Percentiles rank a stretch among this genome's conserved stretches.
These are phyloP conservation scores for Sympetrum striolatum DNA, from an alignment of 2,888 invertebrate genomes.

Conservation along the genomic window DNA sequence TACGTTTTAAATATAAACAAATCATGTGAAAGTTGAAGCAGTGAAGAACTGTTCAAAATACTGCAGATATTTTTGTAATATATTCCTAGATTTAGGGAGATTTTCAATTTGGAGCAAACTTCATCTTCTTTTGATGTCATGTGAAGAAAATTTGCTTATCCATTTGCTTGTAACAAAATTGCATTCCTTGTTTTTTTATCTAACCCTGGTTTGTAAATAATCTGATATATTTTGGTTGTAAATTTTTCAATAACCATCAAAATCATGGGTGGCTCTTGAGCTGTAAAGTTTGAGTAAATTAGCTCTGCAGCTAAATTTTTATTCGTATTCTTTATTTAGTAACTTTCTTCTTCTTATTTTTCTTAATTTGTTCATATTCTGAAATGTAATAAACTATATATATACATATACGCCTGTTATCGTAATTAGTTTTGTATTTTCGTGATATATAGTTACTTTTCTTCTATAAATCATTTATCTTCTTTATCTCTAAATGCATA, in stretches of 20 bases:
- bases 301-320: too few relatives aligned
- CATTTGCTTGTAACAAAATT: not conserved
- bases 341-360: too few relatives aligned
- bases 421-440: too few relatives aligned
- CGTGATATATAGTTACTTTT: too few relatives aligned
- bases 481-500: too few relatives aligned
- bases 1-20: constrained; percentile 11
- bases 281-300: too few relatives aligned
- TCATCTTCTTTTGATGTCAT: not conserved
- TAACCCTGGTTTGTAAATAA: not conserved
- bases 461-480: too few relatives aligned
- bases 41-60: not conserved
- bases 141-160: not conserved
- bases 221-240: not conserved
- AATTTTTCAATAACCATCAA: not conserved
- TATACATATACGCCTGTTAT: too few relatives aligned
- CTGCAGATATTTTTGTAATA: constrained; percentile 35
- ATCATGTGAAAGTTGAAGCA: not conserved
- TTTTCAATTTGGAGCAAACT: not conserved
- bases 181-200: not conserved
- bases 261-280: too few relatives aligned
- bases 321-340: too few relatives aligned
- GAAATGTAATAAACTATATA: too few relatives aligned
- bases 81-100: not conserved
- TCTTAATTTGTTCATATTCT: too few relatives aligned